A percentile compares a stretch with the other conserved stretches of the same genome.
These are phyloP conservation scores for Hexactinellida sp. DNA, from an alignment of 37 sponge, comb jelly and placozoan genomes.

Conservation along the genomic window DNA sequence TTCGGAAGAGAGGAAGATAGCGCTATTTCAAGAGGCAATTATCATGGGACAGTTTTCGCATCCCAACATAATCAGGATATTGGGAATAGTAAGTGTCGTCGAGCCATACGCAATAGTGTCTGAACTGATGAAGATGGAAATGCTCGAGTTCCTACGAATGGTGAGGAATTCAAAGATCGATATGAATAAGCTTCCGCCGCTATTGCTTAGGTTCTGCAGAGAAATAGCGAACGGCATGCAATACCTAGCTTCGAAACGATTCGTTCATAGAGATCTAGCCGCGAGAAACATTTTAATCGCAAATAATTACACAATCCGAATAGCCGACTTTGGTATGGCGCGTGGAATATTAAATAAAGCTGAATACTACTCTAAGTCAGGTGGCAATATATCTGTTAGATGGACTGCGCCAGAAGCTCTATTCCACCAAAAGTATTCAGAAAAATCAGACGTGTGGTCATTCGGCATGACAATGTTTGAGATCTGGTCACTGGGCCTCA, in stretches of 20 bases:
- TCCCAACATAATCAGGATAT: background rate
- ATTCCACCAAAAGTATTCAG: background rate
- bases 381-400: slow-evolving; percentile 8
- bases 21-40: background rate
- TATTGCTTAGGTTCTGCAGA: background rate
- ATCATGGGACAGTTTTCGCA: slow-evolving; percentile 15
- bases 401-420: slow-evolving; percentile 21
- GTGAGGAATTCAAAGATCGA: slow-evolving; percentile 1
- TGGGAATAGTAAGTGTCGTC: background rate
- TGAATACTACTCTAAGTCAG: slow-evolving; percentile 9
- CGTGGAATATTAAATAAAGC: background rate
- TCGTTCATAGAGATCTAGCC: background rate
- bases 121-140: slow-evolving; percentile 6
- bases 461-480: slow-evolving; percentile 13
- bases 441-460: slow-evolving; percentile 15
- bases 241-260: background rate
- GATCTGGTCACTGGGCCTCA: background rate
- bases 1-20: background rate
- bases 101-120: background rate
- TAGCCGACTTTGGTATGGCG: slow-evolving; percentile 23
- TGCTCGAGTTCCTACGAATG: background rate
- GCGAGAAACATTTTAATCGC: slow-evolving; percentile 8
- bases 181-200: background rate
- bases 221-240: background rate
- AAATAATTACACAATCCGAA: background rate